Evolutionary conservation across 2,888 invertebrate species (phyloP), one percentile per base, ranked within the genome.

Genomic region (Patella depressa): DNA sequence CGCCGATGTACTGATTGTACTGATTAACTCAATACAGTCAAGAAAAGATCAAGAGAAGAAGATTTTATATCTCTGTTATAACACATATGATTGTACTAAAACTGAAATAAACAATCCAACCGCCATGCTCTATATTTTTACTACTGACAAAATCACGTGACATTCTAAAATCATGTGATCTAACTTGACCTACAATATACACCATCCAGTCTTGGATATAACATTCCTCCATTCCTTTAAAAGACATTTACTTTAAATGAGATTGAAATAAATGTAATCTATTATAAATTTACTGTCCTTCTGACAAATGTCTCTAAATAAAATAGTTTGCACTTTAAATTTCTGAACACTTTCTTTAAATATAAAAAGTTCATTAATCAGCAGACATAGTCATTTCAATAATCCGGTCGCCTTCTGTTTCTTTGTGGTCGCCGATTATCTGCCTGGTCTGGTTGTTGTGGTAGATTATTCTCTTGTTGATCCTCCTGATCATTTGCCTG

Each of bases 311-410:
- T 29, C 29, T 29, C 29, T 29, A 29, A 29, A 29, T 29, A 29
- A 29, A 29, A 29, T 29, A 29, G 29, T 29, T 29, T 29, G 29
- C 29, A 29, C 29, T 2, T 29, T 29, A 29, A 29, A 29, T 29
- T 29, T 29, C 29, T 29, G 29, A 29, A 29, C 2, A 29, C 29
- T 29, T 29, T 29, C 29, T 29, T 29, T 29, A 29, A 29, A 29
- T 29, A 29, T 29, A 29, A 29, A 29, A 29, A 29, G 2, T 29
- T 29, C 2, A 29, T 29, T 29, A 29, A 29, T n/a, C n/a, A 71
- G 19, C 17, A 34, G 14, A 70, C 19, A 70, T 70, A 70, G 9
- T 71, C 71, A 34, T 71, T 71, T 71, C 12, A 71, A 71, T 71
- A 71, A 17, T 71, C 71, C 5, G 71, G 71, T n/a, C 24, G 17